Evolutionary conservation across 1,140 invertebrate genomes (phyloP).

Genomic region (Caenorhabditis remanei): DNA sequence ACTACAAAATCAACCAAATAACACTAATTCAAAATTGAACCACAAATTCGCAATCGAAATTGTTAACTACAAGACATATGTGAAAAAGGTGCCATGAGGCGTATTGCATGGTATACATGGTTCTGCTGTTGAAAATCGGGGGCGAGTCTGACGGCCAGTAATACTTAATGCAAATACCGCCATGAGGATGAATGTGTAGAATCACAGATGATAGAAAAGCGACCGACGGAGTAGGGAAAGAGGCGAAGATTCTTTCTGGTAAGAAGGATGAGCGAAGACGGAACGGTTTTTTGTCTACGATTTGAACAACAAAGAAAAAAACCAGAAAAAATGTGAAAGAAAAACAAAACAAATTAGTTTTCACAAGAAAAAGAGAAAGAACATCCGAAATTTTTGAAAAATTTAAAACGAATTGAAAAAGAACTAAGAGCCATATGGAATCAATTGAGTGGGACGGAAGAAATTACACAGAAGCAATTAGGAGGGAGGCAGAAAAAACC

Average conservation of each 20-base stretch:
- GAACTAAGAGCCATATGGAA: conserved; percentile 41
- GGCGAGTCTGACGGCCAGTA: conserved; percentile 14
- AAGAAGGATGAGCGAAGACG: neutral
- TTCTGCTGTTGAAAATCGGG: conserved; percentile 6
- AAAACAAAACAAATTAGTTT: neutral
- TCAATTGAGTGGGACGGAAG: conserved; percentile 52
- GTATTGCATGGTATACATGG: conserved; percentile 33
- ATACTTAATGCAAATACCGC: conserved; percentile 25
- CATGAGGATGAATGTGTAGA: neutral
- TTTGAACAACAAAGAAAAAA: neutral
- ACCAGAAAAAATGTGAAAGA: neutral
- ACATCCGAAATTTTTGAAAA: neutral
- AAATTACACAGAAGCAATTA: conserved; percentile 55
- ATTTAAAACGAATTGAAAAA: conserved; percentile 6
- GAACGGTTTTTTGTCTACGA: neutral
- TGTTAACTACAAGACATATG: neutral
- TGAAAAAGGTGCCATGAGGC: neutral
- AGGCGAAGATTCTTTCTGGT: neutral
- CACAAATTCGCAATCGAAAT: neutral
- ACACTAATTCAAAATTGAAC: neutral
- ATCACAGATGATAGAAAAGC: conserved; percentile 14
- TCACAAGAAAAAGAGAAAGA: neutral
- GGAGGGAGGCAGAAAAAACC: neutral
- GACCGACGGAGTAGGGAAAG: neutral
- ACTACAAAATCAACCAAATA: too few species aligned